Evolutionary conservation across 2,797 vertebrate species (phyloP), one percentile per base, ranked within the genome.

Genomic region (Psittacula echo): DNA sequence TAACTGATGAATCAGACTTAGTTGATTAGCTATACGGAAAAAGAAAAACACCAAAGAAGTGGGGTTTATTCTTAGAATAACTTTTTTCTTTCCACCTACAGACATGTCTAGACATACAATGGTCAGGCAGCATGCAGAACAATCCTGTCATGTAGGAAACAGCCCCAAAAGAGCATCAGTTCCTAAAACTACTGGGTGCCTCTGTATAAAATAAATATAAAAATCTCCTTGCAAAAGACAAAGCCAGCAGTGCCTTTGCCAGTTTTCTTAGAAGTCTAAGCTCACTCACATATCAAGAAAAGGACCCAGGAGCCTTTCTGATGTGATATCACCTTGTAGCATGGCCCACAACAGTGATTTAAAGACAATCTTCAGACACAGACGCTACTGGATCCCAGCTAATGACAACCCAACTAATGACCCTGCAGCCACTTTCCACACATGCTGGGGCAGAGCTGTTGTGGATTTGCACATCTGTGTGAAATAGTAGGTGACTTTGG

Each of bases 21-120:
- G 51, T 67, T 93, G 65, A 93, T 85, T 83, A 89, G 23, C 64
- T 87, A 24, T 68, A 79, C 11, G 50, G 82, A 90, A 83, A 6
- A 62, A 29, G 5, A 20, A 44, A 86, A 87, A 9, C 44, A 84
- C 26, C 13, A 53, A 67, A 77, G 18, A 5, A 87, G 11, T 2
- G 4, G 50, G 16, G 12, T 78, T 79, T 89, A 54, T 77, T 84
- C 47, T 78, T 81, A 81, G 58, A 87, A 82, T 77, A 83, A 27
- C 53, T 77, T 48, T 3, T 76, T 79, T 84, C 21, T 87, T 89
- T 92, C 77, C 51, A 67, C 37, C 74, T 76, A 79, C 37, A 89
- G 78, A 44, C 56, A 58, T 53, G 81, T 83, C 56, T 62, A 83
- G 75, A 83, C 50, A 30, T 42, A 61, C 0, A 1, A 72, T 53